Conservation (phyloP, 1,140 invertebrate species). For the Megathymus violae region DNA sequence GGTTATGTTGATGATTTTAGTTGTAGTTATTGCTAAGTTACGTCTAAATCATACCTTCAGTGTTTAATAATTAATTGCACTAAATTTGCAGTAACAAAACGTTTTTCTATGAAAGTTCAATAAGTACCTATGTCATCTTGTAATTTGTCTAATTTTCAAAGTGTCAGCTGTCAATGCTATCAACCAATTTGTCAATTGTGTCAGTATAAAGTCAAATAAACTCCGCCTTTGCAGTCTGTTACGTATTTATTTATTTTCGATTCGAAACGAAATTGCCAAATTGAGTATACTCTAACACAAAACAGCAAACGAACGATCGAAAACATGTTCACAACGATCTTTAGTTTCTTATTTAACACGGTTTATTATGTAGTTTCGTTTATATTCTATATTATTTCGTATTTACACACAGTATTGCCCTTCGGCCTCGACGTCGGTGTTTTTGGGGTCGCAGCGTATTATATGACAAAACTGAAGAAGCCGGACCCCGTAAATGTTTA, state of each 20-base stretch:
- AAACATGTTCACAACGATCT: slow-evolving; percentile 62
- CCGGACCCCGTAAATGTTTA: slow-evolving; percentile 58
- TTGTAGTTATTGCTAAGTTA: no score
- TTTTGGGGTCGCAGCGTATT: slow-evolving; percentile 63
- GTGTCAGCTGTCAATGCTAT: no score
- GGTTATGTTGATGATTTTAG: no score
- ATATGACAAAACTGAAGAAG: slow-evolving; percentile 61
- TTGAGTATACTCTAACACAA: slow-evolving; percentile 39
- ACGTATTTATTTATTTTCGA: slow-evolving; percentile 69
- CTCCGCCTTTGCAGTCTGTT: slow-evolving; percentile 57
- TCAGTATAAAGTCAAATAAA: no score
- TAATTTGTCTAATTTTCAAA: no score
- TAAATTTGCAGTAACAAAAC: no score
- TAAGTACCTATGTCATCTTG: no score
- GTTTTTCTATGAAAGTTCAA: no score
- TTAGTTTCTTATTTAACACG: slow-evolving; percentile 53
- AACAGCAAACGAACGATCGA: slow-evolving; percentile 57
- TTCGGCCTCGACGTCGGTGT: slow-evolving; percentile 69
- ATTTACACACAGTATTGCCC: slow-evolving; percentile 67
- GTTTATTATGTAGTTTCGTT: slow-evolving; percentile 54
- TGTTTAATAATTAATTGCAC: no score
- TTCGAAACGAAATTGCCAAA: slow-evolving; percentile 25
- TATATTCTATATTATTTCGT: slow-evolving; percentile 56
- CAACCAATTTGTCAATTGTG: no score
- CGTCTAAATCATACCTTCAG: no score